phyloP scores from a whole-genome alignment of 2,113 vertebrate genomes.

The Typhlomys cinereus region DNA sequence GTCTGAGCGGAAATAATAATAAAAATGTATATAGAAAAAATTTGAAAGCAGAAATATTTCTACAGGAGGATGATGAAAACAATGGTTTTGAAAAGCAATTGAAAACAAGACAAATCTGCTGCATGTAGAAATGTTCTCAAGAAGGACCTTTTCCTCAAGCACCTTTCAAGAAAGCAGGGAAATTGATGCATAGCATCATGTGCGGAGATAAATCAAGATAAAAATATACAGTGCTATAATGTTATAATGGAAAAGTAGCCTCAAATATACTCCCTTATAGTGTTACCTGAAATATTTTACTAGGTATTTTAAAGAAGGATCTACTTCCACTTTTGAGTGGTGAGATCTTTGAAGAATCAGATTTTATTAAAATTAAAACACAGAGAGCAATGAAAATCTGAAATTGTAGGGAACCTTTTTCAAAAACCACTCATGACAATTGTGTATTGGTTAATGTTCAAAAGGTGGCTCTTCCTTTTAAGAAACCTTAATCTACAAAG shows the following conservation, averaged over 20 bases:
- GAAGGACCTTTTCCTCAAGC: neutral
- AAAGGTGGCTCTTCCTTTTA: conserved; percentile 6
- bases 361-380: conserved; percentile 42
- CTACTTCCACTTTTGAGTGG: neutral
- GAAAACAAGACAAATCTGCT: neutral
- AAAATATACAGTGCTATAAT: neutral
- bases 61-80: neutral
- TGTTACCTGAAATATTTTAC: neutral
- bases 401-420: neutral
- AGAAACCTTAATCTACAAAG: neutral
- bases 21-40: neutral
- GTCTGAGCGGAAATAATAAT: too few relatives aligned
- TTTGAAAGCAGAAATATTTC: neutral
- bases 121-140: neutral
- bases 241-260: neutral
- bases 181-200: neutral
- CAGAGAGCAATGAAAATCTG: neutral
- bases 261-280: conserved; percentile 27
- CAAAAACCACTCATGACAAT: neutral
- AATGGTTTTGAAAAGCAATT: neutral
- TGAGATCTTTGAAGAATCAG: neutral
- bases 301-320: neutral
- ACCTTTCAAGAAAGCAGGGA: conserved; percentile 8
- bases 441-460: conserved; percentile 38
- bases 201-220: neutral